Evolutionary conservation across 2,797 vertebrate species (phyloP).

Genomic region (Hippocampus kuda): DNA sequence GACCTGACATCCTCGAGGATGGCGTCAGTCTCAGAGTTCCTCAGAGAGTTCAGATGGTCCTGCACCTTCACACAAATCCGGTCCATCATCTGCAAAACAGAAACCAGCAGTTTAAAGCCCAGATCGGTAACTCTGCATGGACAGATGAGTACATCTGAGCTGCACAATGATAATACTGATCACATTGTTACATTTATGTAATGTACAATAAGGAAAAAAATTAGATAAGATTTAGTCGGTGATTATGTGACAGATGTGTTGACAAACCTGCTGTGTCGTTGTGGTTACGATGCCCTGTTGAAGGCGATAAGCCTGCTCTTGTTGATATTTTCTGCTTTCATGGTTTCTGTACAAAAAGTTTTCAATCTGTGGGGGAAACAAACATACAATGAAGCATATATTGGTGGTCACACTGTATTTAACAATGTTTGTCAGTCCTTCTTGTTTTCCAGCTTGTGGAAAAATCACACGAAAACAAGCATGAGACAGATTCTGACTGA

Average conservation of each 20-base stretch:
- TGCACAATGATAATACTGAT: neutral
- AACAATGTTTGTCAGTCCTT: neutral
- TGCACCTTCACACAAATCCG: slow-evolving; percentile 96
- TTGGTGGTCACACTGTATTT: neutral
- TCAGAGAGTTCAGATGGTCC: slow-evolving; percentile 93
- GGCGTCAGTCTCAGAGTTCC: slow-evolving; percentile 76
- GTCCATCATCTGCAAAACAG: slow-evolving; percentile 84
- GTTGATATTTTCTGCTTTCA: slow-evolving; percentile 88
- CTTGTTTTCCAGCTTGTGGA: neutral
- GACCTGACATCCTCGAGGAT: slow-evolving; percentile 82
- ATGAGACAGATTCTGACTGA: neutral
- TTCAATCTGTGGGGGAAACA: slow-evolving; percentile 76
- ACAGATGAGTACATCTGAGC: neutral
- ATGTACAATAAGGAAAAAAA: neutral
- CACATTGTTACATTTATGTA: neutral
- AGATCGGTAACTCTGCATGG: neutral
- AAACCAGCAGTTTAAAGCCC: neutral
- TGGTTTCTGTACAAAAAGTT: slow-evolving; percentile 94
- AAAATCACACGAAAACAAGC: neutral
- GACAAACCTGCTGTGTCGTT: slow-evolving; percentile 86
- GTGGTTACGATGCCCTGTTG: slow-evolving; percentile 98
- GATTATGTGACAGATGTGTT: neutral
- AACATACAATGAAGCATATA: slow-evolving; percentile 2
- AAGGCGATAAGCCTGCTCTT: slow-evolving; percentile 92
- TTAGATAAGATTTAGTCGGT: neutral